Conservation (phyloP, 1,140 invertebrate genomes). For the Brachionus calyciflorus region DNA sequence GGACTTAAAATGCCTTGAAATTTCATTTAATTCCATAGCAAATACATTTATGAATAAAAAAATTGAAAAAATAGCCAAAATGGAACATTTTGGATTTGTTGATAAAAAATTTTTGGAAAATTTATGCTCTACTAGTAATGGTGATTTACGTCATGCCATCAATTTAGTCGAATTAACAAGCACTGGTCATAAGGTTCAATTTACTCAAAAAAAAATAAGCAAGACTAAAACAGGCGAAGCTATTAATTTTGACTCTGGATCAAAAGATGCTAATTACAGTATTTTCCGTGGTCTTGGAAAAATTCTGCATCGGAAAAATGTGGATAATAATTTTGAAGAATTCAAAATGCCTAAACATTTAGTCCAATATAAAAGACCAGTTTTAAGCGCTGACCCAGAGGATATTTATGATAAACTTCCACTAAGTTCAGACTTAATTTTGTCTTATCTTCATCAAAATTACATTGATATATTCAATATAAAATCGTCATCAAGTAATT, state of each 20-base stretch:
- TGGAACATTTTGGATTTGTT: neutral
- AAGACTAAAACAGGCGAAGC: neutral
- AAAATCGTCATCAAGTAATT: constrained; percentile 4
- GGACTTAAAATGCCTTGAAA: neutral
- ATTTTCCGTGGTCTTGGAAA: constrained; percentile 29
- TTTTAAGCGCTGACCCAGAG: neutral
- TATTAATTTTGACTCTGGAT: neutral
- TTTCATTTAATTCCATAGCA: constrained; percentile 26
- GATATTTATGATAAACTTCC: constrained; percentile 30
- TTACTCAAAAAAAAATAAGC: neutral
- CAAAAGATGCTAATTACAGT: constrained; percentile 33
- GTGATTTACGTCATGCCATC: constrained; percentile 16
- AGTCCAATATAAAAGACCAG: neutral
- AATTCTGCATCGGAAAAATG: constrained; percentile 43
- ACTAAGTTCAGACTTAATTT: constrained; percentile 8
- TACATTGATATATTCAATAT: constrained; percentile 35
- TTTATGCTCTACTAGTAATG: constrained; percentile 4
- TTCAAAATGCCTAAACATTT: neutral
- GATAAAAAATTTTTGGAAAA: constrained; percentile 35
- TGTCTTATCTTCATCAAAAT: constrained; percentile 38
- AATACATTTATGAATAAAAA: constrained; percentile 28
- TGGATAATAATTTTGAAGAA: neutral
- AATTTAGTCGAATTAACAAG: constrained; percentile 23
- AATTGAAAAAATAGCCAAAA: constrained; percentile 12
- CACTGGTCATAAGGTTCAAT: neutral